Evolutionary conservation across 2,113 vertebrate species (phyloP), one percentile per base, ranked within the genome.

Genomic region (Scomber colias): DNA sequence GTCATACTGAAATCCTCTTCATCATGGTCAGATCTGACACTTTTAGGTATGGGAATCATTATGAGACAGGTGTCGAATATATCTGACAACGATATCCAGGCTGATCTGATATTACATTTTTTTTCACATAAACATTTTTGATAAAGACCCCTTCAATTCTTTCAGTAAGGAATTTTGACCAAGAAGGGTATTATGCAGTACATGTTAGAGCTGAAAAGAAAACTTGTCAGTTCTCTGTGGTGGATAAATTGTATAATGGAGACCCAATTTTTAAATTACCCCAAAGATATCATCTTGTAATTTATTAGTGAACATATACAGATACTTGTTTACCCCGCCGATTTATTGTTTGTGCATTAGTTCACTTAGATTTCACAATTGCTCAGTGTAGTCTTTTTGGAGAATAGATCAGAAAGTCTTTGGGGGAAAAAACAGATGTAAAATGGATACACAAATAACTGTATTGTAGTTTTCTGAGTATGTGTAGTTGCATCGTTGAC

Each of bases 1-100:
- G 35, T 51, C 79, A 78, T 71, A 57, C 54, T 59, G 40, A 87
- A 79, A 83, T 81, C 59, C 62, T 68, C 30, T 64, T 76, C 75
- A 74, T 84, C 51, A 12, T 69, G 51, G 64, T 81, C 35, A 13
- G 53, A 67, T 60, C 77, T 45, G 40, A 49, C 0, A 0, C n/a
- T 71, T 50, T 71, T 67, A 61, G 80, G 80, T 68, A 40, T 59
- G 67, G 35, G 72, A 67, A 48, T 57, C 3, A 49, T 65, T 24
- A 16, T 48, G 30, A 60, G 44, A 31, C 1, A 0, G 55, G 53
- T 8, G 17, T 45, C 56, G 19, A 27, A 45, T 30, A 61, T n/a
- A 21, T 55, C 57, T 31, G 11, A 50, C 21, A 46, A 61, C 3
- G 5, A 31, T 16, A 35, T 17, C 24, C 10, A 6, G 45, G 16